These are phyloP conservation scores for Brachionichthys hirsutus DNA, from an alignment of 2,113 vertebrate species.

Conservation along the genomic window DNA sequence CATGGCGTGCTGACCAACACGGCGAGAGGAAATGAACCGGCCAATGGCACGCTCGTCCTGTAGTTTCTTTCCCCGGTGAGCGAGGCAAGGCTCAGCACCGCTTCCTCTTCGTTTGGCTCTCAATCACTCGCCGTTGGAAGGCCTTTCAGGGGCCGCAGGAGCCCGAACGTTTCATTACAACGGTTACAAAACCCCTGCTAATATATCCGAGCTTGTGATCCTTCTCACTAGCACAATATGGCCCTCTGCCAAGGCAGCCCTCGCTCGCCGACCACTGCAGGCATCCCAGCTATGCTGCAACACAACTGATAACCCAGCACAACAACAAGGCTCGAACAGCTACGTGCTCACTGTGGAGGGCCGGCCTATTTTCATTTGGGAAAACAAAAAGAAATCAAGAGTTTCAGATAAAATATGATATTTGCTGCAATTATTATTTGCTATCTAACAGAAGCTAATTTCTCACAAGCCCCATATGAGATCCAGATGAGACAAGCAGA, in stretches of 20 bases:
- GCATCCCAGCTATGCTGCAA: constrained; percentile 54
- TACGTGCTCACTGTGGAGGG: constrained; percentile 14
- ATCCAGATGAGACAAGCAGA: too few relatives aligned
- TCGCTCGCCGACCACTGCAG: constrained; percentile 42
- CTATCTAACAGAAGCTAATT: too few relatives aligned
- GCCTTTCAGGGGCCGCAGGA: constrained; percentile 53
- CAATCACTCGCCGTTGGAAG: constrained; percentile 52
- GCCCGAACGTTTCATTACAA: constrained; percentile 57
- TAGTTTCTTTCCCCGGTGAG: constrained; percentile 36
- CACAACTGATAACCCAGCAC: constrained; percentile 30
- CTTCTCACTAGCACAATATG: constrained; percentile 66
- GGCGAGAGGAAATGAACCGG: constrained; percentile 47
- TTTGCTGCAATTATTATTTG: too few relatives aligned
- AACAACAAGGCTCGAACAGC: constrained; percentile 17
- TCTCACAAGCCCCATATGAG: too few relatives aligned
- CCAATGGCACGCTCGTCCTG: constrained; percentile 57
- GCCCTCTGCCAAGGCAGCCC: constrained; percentile 62
- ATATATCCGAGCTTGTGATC: constrained; percentile 65
- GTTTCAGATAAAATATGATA: too few relatives aligned
- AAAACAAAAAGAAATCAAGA: neutral
- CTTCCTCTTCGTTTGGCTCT: constrained; percentile 47
- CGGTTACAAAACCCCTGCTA: constrained; percentile 66
- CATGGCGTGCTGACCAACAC: constrained; percentile 49
- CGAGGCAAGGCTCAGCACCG: constrained; percentile 26
- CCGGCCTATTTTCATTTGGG: neutral